phyloP scores from a whole-genome alignment of 2,888 invertebrate genomes.

The Drosophila aldrichi region DNA sequence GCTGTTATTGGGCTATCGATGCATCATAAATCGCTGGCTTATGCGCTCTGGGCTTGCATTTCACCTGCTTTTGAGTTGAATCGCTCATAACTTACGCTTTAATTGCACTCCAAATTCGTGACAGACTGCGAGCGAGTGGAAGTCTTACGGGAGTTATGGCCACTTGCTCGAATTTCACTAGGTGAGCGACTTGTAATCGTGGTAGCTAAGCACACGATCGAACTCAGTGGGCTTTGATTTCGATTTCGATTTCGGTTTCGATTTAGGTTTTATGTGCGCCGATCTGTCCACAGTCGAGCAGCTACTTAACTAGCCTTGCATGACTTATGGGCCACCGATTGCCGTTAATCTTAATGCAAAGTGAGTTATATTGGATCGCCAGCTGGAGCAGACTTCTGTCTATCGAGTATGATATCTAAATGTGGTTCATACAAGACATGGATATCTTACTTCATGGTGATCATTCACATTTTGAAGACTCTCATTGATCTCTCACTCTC shows the following conservation, averaged over 20 bases:
- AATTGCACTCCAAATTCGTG: conserved; percentile 51
- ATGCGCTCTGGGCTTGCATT: conserved; percentile 55
- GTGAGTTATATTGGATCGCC: conserved; percentile 4
- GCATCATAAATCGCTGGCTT: conserved; percentile 52
- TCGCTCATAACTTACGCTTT: conserved; percentile 61
- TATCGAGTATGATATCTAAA: too few species aligned
- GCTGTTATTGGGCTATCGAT: conserved; percentile 55
- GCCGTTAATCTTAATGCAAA: conserved; percentile 23
- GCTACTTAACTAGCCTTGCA: conserved; percentile 26
- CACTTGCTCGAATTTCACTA: conserved; percentile 44
- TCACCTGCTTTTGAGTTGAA: conserved; percentile 53
- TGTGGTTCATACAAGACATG: not conserved
- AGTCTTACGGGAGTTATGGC: conserved; percentile 57
- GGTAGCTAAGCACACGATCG: conserved; percentile 10
- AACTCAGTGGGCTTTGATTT: conserved; percentile 9
- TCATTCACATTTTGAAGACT: not conserved
- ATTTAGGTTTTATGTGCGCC: conserved; percentile 6
- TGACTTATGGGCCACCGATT: conserved; percentile 27
- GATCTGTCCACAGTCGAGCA: conserved; percentile 11
- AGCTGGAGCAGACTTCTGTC: not conserved
- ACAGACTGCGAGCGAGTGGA: conserved; percentile 36
- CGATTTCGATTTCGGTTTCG: conserved; percentile 12
- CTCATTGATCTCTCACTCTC: not conserved
- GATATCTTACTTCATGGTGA: not conserved
- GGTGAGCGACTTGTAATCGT: conserved; percentile 13